Conservation (phyloP, 2,888 invertebrate species). For the Drosophila vallismaia region DNA sequence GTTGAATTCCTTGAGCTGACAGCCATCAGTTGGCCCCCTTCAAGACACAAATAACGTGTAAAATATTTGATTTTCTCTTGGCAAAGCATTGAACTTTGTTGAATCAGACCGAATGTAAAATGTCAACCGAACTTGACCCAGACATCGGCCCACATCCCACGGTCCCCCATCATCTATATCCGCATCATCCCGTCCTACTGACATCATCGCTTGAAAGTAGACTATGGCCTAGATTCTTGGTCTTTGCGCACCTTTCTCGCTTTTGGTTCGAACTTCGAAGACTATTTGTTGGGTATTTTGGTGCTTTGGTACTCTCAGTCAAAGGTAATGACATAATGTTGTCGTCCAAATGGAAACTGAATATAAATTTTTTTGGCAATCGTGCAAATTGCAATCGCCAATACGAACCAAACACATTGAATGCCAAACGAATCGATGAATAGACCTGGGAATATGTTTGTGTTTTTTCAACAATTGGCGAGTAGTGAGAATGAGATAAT, state of each 20-base stretch:
- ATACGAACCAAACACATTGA: conserved; percentile 42
- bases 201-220: conserved; percentile 50
- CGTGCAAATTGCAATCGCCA: conserved; percentile 55
- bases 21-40: conserved; percentile 25
- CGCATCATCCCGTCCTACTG: conserved; percentile 24
- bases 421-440: conserved; percentile 51
- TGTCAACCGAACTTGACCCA: conserved; percentile 75
- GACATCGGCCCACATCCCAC: conserved; percentile 50
- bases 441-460: conserved; percentile 4
- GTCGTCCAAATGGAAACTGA: conserved; percentile 47
- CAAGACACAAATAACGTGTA: conserved; percentile 35
- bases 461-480: conserved; percentile 26
- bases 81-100: conserved; percentile 54
- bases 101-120: conserved; percentile 55
- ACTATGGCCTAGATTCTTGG: conserved; percentile 41
- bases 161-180: conserved; percentile 24
- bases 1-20: conserved; percentile 35
- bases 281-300: conserved; percentile 18
- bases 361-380: conserved; percentile 49
- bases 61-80: conserved; percentile 53
- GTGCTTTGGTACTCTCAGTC: conserved; percentile 13
- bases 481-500: conserved; percentile 38
- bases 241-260: conserved; percentile 30
- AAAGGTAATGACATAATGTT: conserved; percentile 53
- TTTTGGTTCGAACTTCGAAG: conserved; percentile 6